Base-by-base conservation (phyloP, 1,140 invertebrate genomes). In the Drosophila micromelanica region DNA sequence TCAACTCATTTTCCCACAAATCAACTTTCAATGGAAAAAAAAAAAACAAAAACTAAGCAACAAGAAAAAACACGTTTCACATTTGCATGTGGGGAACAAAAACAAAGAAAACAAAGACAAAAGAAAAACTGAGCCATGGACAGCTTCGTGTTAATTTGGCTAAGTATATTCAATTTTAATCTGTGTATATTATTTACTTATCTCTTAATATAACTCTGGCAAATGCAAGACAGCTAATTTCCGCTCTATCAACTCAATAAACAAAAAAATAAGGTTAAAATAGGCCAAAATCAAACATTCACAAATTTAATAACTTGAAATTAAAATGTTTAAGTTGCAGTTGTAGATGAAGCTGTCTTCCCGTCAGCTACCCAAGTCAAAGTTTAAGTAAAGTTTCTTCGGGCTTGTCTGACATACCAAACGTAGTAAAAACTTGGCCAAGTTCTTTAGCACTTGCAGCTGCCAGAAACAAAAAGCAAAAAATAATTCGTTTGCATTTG, bases 1-100 rank as follows among this genome's bases (percentile, higher is more conserved):
- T 62, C 37, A 62, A 48, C 51, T 46, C 54, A 76, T 55, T 76
- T 76, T 76, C 73, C 61, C 73, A 76, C 68, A 46, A 73, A 72
- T 72, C 69, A 51, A 57, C 67, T 64, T 23, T 75, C 60, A 75
- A 59, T 64, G 60, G 37, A 38, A 12, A 56, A 42, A 38, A 56
- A 67, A 51, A 48, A 37, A 49, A 40, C 27, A 23, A 20, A 51
- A 49, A 12, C 9, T 30, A 15, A 54, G 12, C 51, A 20, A 51
- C 15, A 61, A 37, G 20, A 27, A 49, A 74, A 74, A 70, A 75
- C 73, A 56, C 43, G 73, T 76, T 76, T 72, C 15, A 55, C 73
- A 67, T 72, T 76, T 76, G 73, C 48, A 72, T 76, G 73, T 13
- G 56, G 56, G 17, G 30, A 11, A 37, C 12, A 45, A 37, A 37